phyloP scores from a whole-genome alignment of 2,888 invertebrate genomes.

The Candidula unifasciata region DNA sequence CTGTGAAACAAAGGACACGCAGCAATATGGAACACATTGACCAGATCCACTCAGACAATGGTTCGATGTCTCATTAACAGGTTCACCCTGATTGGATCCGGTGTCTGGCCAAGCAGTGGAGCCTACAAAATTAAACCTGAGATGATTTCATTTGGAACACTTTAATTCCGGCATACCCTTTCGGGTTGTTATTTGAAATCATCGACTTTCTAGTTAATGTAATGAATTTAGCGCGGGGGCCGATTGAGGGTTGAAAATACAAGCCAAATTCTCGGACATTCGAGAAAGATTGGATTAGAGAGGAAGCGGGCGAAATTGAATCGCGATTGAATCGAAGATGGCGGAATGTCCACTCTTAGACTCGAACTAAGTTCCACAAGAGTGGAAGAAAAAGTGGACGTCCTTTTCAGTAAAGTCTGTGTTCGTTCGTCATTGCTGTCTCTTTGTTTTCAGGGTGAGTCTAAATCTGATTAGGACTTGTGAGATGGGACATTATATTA shows the following conservation, averaged over 20 bases:
- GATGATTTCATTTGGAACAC: slow-evolving; percentile 37
- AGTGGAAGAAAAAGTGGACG: neutral
- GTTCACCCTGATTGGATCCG: slow-evolving; percentile 36
- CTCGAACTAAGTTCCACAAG: neutral
- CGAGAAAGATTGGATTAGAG: slow-evolving; percentile 36
- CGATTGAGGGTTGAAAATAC: slow-evolving; percentile 31
- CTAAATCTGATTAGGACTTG: neutral
- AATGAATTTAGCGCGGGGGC: slow-evolving; percentile 31
- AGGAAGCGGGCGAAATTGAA: slow-evolving; percentile 34
- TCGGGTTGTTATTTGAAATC: slow-evolving; percentile 34
- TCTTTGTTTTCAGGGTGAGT: neutral
- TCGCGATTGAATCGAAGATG: slow-evolving; percentile 37
- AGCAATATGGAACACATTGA: slow-evolving; percentile 1
- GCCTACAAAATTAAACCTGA: slow-evolving; percentile 9
- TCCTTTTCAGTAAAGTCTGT: neutral
- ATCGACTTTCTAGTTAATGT: slow-evolving; percentile 24
- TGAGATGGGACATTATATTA: slow-evolving; percentile 20
- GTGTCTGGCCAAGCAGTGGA: slow-evolving; percentile 7
- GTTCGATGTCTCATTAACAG: slow-evolving; percentile 18
- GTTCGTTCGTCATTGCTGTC: neutral
- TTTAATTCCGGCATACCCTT: slow-evolving; percentile 25
- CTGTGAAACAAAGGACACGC: too few relatives aligned
- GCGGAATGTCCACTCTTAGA: slow-evolving; percentile 18
- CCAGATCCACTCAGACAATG: neutral
- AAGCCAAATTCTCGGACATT: slow-evolving; percentile 25